phyloP scores from a whole-genome alignment of 1,140 invertebrate genomes.

The Pemphigus obesinymphae region DNA sequence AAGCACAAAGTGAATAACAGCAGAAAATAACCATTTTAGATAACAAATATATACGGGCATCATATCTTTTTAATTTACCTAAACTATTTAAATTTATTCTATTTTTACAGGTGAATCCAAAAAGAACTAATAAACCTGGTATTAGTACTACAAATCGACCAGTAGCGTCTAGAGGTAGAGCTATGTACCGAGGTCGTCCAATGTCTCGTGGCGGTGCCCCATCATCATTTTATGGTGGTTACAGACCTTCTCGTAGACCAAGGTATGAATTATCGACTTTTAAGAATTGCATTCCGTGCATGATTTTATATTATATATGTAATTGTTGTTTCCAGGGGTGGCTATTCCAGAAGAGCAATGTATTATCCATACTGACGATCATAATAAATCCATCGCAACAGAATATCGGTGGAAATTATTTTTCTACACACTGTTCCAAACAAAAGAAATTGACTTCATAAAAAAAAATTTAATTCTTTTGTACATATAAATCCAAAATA shows the following conservation, averaged over 20 bases:
- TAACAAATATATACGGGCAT: too few species aligned
- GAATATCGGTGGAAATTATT: background rate
- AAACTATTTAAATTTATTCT: background rate
- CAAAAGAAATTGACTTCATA: slow-evolving; percentile 11
- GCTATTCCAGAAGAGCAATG: slow-evolving; percentile 33
- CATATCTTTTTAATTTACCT: too few species aligned
- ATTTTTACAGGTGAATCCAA: slow-evolving; percentile 76
- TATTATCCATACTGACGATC: slow-evolving; percentile 38
- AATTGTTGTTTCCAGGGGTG: slow-evolving; percentile 8
- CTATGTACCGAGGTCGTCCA: slow-evolving; percentile 60
- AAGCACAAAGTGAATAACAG: too few species aligned
- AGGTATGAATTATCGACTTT: slow-evolving; percentile 54
- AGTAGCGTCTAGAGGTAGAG: slow-evolving; percentile 58
- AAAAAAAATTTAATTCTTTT: background rate
- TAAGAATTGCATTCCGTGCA: too few species aligned
- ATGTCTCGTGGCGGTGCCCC: slow-evolving; percentile 54
- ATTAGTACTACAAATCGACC: slow-evolving; percentile 80
- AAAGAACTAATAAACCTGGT: slow-evolving; percentile 95
- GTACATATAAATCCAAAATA: slow-evolving; percentile 17
- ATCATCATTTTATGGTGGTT: slow-evolving; percentile 63
- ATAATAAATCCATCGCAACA: background rate
- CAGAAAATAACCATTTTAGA: too few species aligned
- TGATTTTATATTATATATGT: background rate
- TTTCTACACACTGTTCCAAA: background rate
- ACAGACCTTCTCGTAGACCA: slow-evolving; percentile 65